Conservation (phyloP, 2,888 invertebrate genomes). For the Zonitis immaculata region DNA sequence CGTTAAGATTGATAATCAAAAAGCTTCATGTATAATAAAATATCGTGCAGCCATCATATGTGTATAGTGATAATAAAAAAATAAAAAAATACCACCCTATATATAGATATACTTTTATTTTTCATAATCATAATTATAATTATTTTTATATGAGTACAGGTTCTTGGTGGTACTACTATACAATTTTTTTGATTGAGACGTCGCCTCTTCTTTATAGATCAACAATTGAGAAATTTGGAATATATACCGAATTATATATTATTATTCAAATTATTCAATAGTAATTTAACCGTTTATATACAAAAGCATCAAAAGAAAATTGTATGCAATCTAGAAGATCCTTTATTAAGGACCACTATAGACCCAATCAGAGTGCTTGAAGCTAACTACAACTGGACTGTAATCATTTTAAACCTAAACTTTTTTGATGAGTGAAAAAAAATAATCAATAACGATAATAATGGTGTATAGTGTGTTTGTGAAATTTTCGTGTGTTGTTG, state of each 20-base stretch:
- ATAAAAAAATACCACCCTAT: background rate
- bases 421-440: no score
- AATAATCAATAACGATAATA: no score
- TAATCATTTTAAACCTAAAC: background rate
- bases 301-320: background rate
- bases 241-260: slow-evolving; percentile 5
- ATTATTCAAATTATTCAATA: slow-evolving; percentile 17
- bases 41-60: background rate
- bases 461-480: no score
- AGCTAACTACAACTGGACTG: background rate
- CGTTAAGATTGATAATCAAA: slow-evolving; percentile 22
- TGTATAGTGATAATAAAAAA: no score
- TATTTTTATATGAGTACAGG: background rate
- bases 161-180: background rate
- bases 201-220: background rate
- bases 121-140: background rate
- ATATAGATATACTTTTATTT: no score
- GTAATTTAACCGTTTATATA: background rate
- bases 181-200: slow-evolving; percentile 10
- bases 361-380: background rate
- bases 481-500: background rate
- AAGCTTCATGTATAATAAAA: no score
- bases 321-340: background rate
- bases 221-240: slow-evolving; percentile 17
- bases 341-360: background rate